These are phyloP conservation scores for Pteria penguin DNA, from an alignment of 2,888 invertebrate species.

Conservation along the genomic window DNA sequence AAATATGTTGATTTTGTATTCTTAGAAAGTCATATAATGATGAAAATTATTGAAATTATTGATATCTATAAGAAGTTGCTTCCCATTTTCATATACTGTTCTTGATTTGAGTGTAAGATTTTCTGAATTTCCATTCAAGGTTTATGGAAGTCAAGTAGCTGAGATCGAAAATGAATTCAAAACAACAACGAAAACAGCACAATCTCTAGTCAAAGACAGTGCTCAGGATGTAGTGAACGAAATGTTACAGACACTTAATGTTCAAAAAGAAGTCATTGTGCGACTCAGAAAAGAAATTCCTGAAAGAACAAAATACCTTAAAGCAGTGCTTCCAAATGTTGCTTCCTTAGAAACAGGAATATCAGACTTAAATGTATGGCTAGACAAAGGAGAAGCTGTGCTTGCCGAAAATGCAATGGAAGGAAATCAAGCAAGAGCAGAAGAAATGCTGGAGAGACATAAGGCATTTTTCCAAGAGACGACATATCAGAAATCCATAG, in stretches of 20 bases:
- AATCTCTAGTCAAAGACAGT: constrained; percentile 92
- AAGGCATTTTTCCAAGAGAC: constrained; percentile 93
- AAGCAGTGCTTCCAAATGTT: constrained; percentile 84
- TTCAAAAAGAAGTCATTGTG: constrained; percentile 76
- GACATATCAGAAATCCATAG: constrained; percentile 94
- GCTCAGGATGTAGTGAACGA: constrained; percentile 93
- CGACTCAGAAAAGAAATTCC: constrained; percentile 85
- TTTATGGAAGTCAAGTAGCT: constrained; percentile 90
- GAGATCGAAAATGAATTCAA: constrained; percentile 94
- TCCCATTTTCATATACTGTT: too few species aligned
- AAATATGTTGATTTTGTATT: too few species aligned
- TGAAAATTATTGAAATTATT: too few species aligned
- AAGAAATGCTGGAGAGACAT: constrained; percentile 89
- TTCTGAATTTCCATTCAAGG: constrained; percentile 81
- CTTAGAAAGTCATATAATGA: too few species aligned
- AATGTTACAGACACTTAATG: constrained; percentile 89
- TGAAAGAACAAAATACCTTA: constrained; percentile 86
- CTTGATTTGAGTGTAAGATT: too few species aligned
- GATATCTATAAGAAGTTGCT: too few species aligned
- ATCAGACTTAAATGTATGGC: constrained; percentile 91
- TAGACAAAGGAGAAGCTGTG: constrained; percentile 90
- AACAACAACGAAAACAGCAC: constrained; percentile 93
- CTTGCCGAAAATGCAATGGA: constrained; percentile 84
- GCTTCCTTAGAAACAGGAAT: constrained; percentile 94
- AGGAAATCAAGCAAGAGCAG: constrained; percentile 87